Conservation (phyloP, 2,113 vertebrate species). For the Mirounga angustirostris region DNA sequence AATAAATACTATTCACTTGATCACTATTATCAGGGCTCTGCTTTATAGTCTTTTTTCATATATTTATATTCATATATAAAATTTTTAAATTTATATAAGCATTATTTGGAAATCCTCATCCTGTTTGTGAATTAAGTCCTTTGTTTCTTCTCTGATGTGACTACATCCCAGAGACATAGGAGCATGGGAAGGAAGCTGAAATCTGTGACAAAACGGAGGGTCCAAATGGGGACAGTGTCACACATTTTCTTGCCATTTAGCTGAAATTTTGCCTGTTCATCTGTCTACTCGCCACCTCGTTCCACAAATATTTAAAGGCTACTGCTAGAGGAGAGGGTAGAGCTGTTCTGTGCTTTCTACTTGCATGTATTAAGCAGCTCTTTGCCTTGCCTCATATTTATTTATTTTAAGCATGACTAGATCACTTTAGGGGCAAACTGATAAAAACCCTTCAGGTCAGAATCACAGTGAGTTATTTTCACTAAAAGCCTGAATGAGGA, state of each 20-base stretch:
- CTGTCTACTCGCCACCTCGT: background rate
- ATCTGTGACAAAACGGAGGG: background rate
- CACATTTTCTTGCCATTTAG: background rate
- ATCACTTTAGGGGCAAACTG: background rate
- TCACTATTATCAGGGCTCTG: background rate
- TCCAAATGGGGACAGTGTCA: background rate
- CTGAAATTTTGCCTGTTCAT: background rate
- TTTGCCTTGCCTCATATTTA: background rate
- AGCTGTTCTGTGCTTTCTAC: background rate
- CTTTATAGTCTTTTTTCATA: background rate
- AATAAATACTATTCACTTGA: background rate
- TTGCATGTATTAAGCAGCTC: background rate
- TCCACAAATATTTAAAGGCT: background rate
- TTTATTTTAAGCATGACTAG: background rate
- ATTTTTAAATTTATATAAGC: background rate
- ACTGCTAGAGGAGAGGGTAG: background rate
- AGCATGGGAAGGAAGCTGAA: background rate
- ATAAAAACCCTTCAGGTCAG: background rate
- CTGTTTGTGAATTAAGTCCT: background rate
- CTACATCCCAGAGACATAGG: background rate
- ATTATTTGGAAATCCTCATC: background rate
- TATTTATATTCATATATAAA: background rate
- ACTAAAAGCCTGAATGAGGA: background rate
- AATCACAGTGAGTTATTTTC: slow-evolving; percentile 12
- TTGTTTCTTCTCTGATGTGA: slow-evolving; percentile 4